Conservation (phyloP, 2,888 invertebrate species). For the Hyposoter didymator region DNA sequence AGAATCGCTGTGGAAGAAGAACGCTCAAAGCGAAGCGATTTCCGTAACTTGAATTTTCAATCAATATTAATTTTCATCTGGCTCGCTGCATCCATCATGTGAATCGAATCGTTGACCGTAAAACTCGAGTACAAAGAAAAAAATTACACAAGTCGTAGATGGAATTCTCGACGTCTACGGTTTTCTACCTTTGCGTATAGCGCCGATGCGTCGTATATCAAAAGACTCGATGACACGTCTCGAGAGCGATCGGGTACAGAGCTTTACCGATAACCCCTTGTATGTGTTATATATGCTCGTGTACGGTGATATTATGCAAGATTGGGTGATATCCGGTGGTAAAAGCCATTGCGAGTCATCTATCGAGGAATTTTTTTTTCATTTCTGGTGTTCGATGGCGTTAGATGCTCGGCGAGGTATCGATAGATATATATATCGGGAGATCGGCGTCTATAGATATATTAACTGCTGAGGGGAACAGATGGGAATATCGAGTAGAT, state of each 20-base stretch:
- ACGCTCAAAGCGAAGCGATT: too few species aligned
- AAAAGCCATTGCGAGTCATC: slow-evolving; percentile 17
- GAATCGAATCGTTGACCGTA: too few species aligned
- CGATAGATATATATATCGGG: neutral
- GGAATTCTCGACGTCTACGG: too few species aligned
- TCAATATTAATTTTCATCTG: too few species aligned
- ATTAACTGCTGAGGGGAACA: neutral
- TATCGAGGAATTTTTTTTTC: slow-evolving; percentile 3
- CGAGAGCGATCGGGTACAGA: slow-evolving; percentile 21
- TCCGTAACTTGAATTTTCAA: too few species aligned
- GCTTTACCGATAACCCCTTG: slow-evolving; percentile 12
- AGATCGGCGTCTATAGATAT: neutral
- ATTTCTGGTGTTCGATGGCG: slow-evolving; percentile 29
- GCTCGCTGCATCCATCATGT: too few species aligned
- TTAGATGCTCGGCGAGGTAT: slow-evolving; percentile 15
- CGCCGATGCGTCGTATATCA: neutral
- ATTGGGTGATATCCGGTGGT: slow-evolving; percentile 41
- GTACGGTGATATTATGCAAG: neutral
- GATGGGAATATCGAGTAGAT: slow-evolving; percentile 37
- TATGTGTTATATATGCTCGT: slow-evolving; percentile 28
- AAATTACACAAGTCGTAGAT: neutral
- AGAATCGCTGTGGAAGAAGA: too few species aligned
- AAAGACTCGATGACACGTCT: slow-evolving; percentile 14
- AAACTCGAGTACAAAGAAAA: neutral
- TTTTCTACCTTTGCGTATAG: neutral